Evolutionary conservation across 2,113 vertebrate genomes (phyloP).

Genomic region (Toxostoma redivivum): DNA sequence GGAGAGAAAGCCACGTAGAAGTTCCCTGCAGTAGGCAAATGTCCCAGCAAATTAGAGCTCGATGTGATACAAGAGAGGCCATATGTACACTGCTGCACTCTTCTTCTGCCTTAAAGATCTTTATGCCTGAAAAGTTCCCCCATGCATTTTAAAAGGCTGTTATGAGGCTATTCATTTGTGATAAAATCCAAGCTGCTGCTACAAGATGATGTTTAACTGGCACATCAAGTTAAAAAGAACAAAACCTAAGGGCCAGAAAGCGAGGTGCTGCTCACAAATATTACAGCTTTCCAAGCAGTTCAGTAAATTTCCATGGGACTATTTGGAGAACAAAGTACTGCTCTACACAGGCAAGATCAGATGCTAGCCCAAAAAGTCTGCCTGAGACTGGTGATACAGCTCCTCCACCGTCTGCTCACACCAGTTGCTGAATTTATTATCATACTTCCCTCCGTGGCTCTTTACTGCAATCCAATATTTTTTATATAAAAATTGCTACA

Average conservation of each 20-base stretch:
- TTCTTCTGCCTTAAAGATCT: slow-evolving; percentile 14
- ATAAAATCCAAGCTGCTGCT: slow-evolving; percentile 31
- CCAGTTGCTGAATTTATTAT: not conserved
- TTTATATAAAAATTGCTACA: not conserved
- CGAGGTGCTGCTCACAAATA: not conserved
- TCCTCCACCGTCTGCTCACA: not conserved
- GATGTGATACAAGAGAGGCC: not conserved
- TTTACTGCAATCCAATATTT: not conserved
- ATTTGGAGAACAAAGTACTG: not conserved
- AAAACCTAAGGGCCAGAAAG: not conserved
- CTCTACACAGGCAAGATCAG: not conserved
- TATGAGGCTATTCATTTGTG: slow-evolving; percentile 5
- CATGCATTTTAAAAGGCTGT: slow-evolving; percentile 23
- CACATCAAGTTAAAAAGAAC: slow-evolving; percentile 9
- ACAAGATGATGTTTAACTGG: not conserved
- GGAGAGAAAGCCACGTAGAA: not conserved
- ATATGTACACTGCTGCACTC: not conserved
- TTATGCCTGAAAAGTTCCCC: slow-evolving; percentile 6
- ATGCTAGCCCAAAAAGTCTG: not conserved
- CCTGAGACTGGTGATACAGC: not conserved
- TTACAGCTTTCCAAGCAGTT: not conserved
- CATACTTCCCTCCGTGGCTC: not conserved
- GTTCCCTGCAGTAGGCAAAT: not conserved
- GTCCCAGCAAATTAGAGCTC: not conserved
- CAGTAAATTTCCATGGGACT: not conserved